Evolutionary conservation across 2,113 vertebrate genomes (phyloP).

Genomic region (Sceloporus undulatus): DNA sequence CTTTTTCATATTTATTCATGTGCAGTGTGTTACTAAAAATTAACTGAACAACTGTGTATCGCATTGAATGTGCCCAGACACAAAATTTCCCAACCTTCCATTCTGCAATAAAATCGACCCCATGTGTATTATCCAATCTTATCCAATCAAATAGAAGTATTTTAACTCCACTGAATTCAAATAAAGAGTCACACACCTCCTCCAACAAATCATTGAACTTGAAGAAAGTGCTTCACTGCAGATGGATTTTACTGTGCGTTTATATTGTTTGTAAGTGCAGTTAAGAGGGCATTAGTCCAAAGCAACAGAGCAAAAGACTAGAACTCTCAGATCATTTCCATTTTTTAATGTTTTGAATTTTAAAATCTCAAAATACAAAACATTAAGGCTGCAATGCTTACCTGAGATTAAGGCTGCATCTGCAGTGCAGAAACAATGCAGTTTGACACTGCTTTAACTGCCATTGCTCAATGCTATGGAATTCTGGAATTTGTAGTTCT

Average conservation of each 20-base stretch:
- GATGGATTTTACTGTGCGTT: background rate
- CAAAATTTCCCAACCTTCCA: background rate
- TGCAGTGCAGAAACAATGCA: too few relatives aligned
- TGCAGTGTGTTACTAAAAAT: too few relatives aligned
- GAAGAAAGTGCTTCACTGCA: background rate
- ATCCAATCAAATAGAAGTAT: background rate
- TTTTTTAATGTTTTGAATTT: background rate
- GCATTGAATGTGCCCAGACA: background rate
- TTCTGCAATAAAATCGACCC: background rate
- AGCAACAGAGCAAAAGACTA: conserved; percentile 5
- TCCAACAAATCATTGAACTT: background rate
- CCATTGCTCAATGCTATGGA: too few relatives aligned
- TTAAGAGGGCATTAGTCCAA: background rate
- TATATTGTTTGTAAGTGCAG: background rate
- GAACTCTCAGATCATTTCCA: background rate
- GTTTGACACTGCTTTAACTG: too few relatives aligned
- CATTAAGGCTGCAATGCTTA: background rate
- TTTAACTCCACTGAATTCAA: background rate
- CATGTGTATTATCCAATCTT: background rate
- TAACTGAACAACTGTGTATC: too few relatives aligned
- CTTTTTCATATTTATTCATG: too few relatives aligned
- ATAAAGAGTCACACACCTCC: background rate
- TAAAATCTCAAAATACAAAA: background rate
- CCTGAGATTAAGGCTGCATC: too few relatives aligned
- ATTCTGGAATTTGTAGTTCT: too few relatives aligned